Percentiles rank a stretch among this genome's conserved stretches.
phyloP scores from a whole-genome alignment of 2,797 vertebrate species.

The Neosilurus mollespiculum region DNA sequence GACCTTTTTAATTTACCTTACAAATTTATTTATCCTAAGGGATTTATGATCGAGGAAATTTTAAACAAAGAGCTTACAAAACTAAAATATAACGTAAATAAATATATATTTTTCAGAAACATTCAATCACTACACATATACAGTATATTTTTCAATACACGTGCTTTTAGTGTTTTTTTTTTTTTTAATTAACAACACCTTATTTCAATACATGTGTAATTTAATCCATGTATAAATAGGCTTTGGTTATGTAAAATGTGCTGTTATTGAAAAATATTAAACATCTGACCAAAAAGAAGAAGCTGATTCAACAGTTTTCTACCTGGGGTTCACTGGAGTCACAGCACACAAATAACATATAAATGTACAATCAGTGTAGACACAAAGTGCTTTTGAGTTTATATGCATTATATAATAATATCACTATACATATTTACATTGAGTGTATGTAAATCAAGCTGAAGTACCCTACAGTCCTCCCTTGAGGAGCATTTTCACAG shows the following conservation, averaged over 20 bases:
- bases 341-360: no score
- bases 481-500: conserved; percentile 21
- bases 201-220: no score
- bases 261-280: not conserved
- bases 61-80: not conserved
- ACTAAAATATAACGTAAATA: no score
- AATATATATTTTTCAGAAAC: no score
- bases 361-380: not conserved
- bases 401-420: not conserved
- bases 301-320: not conserved
- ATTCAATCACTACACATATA: no score
- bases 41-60: not conserved
- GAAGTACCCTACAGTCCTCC: not conserved
- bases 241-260: not conserved
- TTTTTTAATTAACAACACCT: not conserved
- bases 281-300: not conserved
- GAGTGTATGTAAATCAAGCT: not conserved
- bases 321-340: not conserved
- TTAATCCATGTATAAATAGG: not conserved
- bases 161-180: not conserved
- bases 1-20: no score
- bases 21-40: not conserved
- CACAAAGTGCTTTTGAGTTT: not conserved
- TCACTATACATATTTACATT: not conserved
- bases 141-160: no score